These are phyloP conservation scores for Engraulis encrasicolus DNA, from an alignment of 2,113 vertebrate species.

Conservation along the genomic window DNA sequence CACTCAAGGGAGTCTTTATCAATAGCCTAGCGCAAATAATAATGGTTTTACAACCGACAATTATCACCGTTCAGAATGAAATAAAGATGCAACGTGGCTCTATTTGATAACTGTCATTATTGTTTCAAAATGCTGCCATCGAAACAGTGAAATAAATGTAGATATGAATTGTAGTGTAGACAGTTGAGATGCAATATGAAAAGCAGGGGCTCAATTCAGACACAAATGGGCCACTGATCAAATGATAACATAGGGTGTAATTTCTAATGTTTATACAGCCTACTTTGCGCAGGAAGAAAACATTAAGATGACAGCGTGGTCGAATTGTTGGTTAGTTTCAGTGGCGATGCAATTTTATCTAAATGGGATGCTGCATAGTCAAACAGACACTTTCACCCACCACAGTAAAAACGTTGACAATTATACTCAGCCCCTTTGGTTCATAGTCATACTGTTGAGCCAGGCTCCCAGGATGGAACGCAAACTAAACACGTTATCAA, in stretches of 20 bases:
- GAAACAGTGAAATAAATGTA: conserved; percentile 64
- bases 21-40: conserved; percentile 79
- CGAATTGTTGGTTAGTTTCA: neutral
- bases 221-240: conserved; percentile 18
- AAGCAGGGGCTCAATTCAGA: conserved; percentile 25
- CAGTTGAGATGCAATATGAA: conserved; percentile 31
- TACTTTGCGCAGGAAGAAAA: neutral
- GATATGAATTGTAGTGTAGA: conserved; percentile 24
- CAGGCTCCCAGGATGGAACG: neutral
- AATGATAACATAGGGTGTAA: conserved; percentile 24
- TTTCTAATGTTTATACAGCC: neutral
- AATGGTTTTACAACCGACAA: conserved; percentile 82
- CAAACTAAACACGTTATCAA: conserved; percentile 15
- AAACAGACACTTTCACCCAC: neutral
- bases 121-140: conserved; percentile 79
- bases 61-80: conserved; percentile 81
- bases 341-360: neutral
- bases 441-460: neutral
- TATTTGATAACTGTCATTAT: conserved; percentile 80
- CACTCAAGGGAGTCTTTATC: conserved; percentile 77
- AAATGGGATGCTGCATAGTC: neutral
- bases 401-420: neutral
- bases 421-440: neutral
- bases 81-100: conserved; percentile 77
- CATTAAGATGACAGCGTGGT: neutral